phyloP scores from a whole-genome alignment of 2,113 vertebrate genomes.

The Bothrops jararaca region DNA sequence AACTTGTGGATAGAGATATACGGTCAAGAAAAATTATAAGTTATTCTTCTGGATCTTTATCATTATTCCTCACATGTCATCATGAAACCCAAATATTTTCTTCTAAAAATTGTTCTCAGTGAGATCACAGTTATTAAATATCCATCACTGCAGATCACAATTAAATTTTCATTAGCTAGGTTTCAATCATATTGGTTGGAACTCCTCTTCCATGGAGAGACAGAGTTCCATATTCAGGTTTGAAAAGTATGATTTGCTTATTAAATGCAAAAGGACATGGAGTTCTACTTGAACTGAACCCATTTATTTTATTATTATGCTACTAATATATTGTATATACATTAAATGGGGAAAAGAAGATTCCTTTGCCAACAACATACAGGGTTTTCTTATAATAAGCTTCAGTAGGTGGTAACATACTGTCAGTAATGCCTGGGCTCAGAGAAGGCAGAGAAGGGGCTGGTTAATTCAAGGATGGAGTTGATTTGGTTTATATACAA shows the following conservation, averaged over 20 bases:
- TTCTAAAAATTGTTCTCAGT: constrained; percentile 58
- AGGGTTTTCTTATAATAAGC: not conserved
- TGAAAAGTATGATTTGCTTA: constrained; percentile 13
- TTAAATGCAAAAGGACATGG: constrained; percentile 12
- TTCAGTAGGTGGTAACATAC: not conserved
- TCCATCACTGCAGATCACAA: constrained; percentile 64
- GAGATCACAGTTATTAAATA: constrained; percentile 69
- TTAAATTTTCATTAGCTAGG: constrained; percentile 67
- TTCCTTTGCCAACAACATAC: not conserved
- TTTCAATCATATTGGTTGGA: constrained; percentile 53
- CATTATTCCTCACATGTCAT: constrained; percentile 57
- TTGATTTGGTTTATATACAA: not conserved
- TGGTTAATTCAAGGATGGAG: not conserved
- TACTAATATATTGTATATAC: not conserved
- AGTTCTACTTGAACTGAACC: constrained; percentile 20
- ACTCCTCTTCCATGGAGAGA: constrained; percentile 34
- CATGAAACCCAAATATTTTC: constrained; percentile 64
- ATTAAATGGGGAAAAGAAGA: not conserved
- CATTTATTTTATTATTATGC: not conserved
- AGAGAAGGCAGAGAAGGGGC: not conserved
- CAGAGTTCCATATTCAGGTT: constrained; percentile 8
- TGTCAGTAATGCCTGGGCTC: not conserved
- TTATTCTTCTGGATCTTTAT: constrained; percentile 58
- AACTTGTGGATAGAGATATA: constrained; percentile 47
- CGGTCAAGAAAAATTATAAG: constrained; percentile 28